Evolutionary conservation across 2,797 vertebrate genomes (phyloP).

Genomic region (Lutjanus campechanus): DNA sequence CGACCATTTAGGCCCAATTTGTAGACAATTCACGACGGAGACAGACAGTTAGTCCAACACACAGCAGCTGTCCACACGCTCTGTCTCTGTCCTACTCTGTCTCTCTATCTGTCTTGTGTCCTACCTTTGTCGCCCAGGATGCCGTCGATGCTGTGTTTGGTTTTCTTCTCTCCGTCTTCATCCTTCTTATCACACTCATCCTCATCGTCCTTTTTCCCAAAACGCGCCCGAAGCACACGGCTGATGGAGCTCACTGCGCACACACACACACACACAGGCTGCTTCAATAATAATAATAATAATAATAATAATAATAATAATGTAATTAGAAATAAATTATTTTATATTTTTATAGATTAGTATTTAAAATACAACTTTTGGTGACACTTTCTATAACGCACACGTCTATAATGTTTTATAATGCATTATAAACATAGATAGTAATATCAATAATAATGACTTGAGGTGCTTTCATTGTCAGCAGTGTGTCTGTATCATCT

Average conservation of each 20-base stretch:
- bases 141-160: conserved; percentile 98
- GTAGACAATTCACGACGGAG: conserved; percentile 12
- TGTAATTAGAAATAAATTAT: too few relatives aligned
- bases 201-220: conserved; percentile 96
- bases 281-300: neutral
- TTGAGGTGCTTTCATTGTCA: too few relatives aligned
- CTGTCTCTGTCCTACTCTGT: neutral
- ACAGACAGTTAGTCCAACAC: conserved; percentile 14
- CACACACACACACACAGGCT: neutral
- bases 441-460: neutral
- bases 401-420: too few relatives aligned
- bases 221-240: conserved; percentile 95
- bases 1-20: conserved; percentile 62
- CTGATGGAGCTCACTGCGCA: conserved; percentile 97
- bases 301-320: neutral
- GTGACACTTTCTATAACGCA: too few relatives aligned
- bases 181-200: conserved; percentile 94
- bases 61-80: neutral
- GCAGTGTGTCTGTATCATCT: neutral
- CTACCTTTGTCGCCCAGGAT: conserved; percentile 98
- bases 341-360: too few relatives aligned
- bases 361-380: too few relatives aligned
- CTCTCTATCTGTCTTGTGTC: neutral
- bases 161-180: conserved; percentile 94
- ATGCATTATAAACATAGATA: neutral